Percentiles rank a stretch among this genome's conserved stretches.
These are phyloP conservation scores for Iguana delicatissima DNA, from an alignment of 2,797 vertebrate genomes.

Conservation along the genomic window DNA sequence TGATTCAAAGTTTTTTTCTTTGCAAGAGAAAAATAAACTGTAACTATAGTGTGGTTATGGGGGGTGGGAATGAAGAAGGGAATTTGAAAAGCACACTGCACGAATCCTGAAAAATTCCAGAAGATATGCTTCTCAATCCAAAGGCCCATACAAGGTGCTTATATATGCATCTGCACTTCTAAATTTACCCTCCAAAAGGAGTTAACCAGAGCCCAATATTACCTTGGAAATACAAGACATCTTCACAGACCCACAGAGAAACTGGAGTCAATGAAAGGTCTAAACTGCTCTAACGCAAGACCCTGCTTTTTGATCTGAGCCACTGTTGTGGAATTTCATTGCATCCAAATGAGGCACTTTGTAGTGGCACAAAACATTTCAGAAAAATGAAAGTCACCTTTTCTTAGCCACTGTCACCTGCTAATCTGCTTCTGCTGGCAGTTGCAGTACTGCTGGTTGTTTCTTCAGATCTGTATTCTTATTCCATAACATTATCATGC, in stretches of 20 bases:
- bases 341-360: neutral
- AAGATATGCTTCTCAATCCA: neutral
- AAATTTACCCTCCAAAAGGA: neutral
- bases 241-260: neutral
- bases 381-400: neutral
- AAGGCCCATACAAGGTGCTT: neutral
- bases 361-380: neutral
- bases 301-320: neutral
- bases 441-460: neutral
- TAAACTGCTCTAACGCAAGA: neutral
- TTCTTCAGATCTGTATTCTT: neutral
- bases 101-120: neutral
- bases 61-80: neutral
- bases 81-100: neutral
- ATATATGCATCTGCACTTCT: neutral
- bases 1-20: constrained; percentile 65
- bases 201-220: neutral
- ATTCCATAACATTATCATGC: neutral
- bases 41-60: neutral
- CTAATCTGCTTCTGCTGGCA: neutral
- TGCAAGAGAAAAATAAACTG: constrained; percentile 33
- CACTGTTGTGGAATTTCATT: neutral
- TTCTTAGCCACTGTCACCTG: neutral
- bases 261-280: neutral
- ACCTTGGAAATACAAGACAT: neutral